A percentile compares a stretch with the other conserved stretches of the same genome.
Evolutionary conservation across 23 tunicate species (phyloP).

Genomic region (Diplosoma virens): DNA sequence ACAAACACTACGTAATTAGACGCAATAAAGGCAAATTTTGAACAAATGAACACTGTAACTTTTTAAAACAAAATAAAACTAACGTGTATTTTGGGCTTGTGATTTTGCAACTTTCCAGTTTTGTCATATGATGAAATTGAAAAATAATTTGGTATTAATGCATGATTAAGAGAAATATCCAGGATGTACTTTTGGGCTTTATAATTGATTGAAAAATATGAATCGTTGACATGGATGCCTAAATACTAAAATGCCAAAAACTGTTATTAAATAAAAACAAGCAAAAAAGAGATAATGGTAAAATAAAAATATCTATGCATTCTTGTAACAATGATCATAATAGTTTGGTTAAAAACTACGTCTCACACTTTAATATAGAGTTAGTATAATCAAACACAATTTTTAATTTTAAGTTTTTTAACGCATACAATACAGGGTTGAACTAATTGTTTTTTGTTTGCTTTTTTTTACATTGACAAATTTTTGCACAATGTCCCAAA

Average conservation of each 20-base stretch:
- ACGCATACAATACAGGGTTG: not conserved
- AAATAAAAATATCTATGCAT: too few species aligned
- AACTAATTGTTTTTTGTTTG: not conserved
- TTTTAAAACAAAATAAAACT: not conserved
- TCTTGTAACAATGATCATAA: too few species aligned
- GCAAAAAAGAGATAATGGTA: too few species aligned
- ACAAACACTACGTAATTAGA: too few species aligned
- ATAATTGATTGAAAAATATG: not conserved
- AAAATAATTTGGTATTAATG: not conserved
- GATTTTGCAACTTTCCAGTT: not conserved
- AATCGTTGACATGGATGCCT: not conserved
- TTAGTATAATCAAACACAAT: not conserved
- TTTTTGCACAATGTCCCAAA: not conserved
- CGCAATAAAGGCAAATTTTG: not conserved
- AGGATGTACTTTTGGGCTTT: not conserved
- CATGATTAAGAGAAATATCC: slow-evolving; percentile 2
- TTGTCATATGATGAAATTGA: not conserved
- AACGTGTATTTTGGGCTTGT: slow-evolving; percentile 2
- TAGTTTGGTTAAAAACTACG: too few species aligned
- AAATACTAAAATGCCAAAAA: not conserved
- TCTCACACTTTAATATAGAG: too few species aligned
- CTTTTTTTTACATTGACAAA: not conserved
- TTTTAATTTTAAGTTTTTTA: not conserved
- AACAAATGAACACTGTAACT: not conserved
- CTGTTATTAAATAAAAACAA: too few species aligned